These are phyloP conservation scores for Perizoma affinitatum DNA, from an alignment of 2,888 invertebrate genomes.

Conservation along the genomic window DNA sequence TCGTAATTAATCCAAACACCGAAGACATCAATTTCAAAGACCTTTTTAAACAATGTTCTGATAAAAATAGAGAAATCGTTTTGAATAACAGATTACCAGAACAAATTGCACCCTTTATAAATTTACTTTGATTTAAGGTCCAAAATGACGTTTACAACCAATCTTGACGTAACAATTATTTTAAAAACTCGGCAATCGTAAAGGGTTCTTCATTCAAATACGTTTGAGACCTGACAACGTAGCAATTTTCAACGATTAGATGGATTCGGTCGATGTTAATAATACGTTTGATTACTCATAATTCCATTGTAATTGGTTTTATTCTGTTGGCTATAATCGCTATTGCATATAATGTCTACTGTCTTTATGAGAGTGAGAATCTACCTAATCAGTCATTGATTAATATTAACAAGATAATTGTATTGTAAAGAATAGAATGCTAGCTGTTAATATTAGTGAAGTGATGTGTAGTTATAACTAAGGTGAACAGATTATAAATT, in stretches of 20 bases:
- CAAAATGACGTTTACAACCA: conserved; percentile 16
- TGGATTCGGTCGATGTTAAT: conserved; percentile 46
- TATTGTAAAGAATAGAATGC: conserved; percentile 3
- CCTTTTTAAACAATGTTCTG: too few species aligned
- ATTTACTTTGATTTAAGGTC: conserved; percentile 18
- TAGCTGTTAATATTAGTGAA: conserved; percentile 8
- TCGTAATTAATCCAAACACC: too few species aligned
- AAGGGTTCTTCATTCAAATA: conserved; percentile 31
- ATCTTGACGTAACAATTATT: conserved; percentile 24
- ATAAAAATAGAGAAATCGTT: conserved; percentile 5
- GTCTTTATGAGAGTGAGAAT: conserved; percentile 16
- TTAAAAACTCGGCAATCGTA: conserved; percentile 26
- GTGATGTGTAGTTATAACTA: conserved; percentile 11
- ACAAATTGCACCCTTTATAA: conserved; percentile 20
- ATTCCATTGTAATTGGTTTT: conserved; percentile 41
- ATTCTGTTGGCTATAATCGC: conserved; percentile 29
- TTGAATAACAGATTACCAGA: background rate
- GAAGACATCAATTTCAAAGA: too few species aligned
- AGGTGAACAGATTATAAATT: conserved; percentile 18
- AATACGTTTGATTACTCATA: conserved; percentile 42
- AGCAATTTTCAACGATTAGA: conserved; percentile 50
- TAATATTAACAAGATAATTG: conserved; percentile 7
- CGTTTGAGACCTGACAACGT: conserved; percentile 46
- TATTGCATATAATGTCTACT: conserved; percentile 17
- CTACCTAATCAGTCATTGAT: conserved; percentile 23